These are phyloP conservation scores for Dromococcyx pavoninus DNA, from an alignment of 2,797 vertebrate genomes.

Conservation along the genomic window DNA sequence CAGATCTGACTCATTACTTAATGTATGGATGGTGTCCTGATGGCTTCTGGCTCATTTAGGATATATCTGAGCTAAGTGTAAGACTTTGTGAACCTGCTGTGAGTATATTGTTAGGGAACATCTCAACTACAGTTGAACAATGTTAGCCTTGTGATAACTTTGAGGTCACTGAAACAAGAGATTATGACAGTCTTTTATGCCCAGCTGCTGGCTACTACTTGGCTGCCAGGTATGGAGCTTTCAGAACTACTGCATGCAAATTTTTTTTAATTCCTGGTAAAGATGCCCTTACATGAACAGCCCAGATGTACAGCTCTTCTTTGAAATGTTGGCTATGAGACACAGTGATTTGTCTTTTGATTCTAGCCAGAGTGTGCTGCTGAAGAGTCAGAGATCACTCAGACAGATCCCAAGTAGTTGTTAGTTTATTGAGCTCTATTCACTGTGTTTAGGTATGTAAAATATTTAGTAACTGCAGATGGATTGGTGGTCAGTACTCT, in stretches of 20 bases:
- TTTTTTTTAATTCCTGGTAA: background rate
- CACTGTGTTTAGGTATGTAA: too few species aligned
- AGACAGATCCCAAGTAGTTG: background rate
- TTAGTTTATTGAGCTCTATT: background rate
- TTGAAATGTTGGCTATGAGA: background rate
- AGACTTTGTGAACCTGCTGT: too few species aligned
- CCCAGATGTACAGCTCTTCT: background rate
- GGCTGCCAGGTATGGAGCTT: background rate
- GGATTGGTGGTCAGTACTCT: too few species aligned
- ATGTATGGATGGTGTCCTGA: too few species aligned
- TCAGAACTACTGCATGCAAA: accelerated
- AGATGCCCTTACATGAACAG: background rate
- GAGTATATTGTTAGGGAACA: too few species aligned
- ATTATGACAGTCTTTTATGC: background rate
- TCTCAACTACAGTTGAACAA: background rate
- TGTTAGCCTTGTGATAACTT: background rate
- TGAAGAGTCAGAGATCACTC: background rate
- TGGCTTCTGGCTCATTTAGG: too few species aligned
- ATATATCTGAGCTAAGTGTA: too few species aligned
- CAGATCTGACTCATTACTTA: background rate
- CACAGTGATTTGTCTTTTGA: accelerated
- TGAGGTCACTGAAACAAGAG: background rate
- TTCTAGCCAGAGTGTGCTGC: background rate
- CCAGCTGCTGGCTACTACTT: background rate
- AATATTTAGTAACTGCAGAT: too few species aligned